A percentile compares a stretch with the other conserved stretches of the same genome.
phyloP scores from a whole-genome alignment of 2,888 invertebrate genomes.

The Sepiola atlantica region DNA sequence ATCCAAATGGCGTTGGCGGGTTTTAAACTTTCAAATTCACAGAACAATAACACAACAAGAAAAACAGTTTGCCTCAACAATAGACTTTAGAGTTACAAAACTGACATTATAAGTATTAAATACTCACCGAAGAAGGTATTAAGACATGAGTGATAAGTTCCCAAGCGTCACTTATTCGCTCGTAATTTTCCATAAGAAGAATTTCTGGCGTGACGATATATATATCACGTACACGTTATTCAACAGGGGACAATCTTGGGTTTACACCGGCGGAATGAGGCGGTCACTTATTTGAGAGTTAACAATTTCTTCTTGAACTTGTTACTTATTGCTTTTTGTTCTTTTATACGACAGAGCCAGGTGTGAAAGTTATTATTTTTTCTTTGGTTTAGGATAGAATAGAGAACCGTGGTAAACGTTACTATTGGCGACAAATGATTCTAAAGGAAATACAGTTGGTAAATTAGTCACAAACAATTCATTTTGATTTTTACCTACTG shows the following conservation, averaged over 20 bases:
- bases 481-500: too few relatives aligned
- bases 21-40: background rate
- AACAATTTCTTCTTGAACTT: too few relatives aligned
- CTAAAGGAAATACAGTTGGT: too few relatives aligned
- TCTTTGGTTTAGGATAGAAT: too few relatives aligned
- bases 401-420: too few relatives aligned
- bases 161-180: slow-evolving; percentile 61
- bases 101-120: background rate
- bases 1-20: background rate
- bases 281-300: background rate
- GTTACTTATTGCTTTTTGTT: too few relatives aligned
- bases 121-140: slow-evolving; percentile 55
- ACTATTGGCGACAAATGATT: too few relatives aligned
- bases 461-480: too few relatives aligned
- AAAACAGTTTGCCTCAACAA: background rate
- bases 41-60: background rate
- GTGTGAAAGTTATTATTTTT: too few relatives aligned
- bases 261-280: background rate
- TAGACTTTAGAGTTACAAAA: background rate
- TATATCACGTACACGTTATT: background rate
- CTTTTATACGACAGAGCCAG: too few relatives aligned
- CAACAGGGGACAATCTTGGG: background rate
- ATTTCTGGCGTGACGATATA: background rate
- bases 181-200: slow-evolving; percentile 62
- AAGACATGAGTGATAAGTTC: slow-evolving; percentile 57